These are phyloP conservation scores for Gastrophryne carolinensis DNA, from an alignment of 2,797 vertebrate genomes.

Conservation along the genomic window DNA sequence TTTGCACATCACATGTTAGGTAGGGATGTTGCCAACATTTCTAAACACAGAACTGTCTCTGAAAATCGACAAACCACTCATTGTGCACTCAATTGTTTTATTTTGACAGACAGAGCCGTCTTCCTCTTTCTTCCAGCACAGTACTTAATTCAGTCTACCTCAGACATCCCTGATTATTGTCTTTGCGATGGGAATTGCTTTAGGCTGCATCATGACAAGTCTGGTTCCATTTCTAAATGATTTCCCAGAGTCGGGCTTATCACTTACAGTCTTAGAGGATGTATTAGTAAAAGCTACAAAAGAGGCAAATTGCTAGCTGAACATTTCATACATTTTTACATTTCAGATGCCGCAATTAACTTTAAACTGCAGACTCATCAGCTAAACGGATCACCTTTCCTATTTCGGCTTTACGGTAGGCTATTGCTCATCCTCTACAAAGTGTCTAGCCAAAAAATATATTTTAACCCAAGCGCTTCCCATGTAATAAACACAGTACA, in stretches of 20 bases:
- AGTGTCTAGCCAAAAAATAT: not conserved
- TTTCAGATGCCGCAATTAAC: conserved; percentile 26
- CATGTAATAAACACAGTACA: conserved; percentile 11
- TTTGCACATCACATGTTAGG: too few species aligned
- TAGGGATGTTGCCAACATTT: too few species aligned
- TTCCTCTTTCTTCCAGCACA: too few species aligned
- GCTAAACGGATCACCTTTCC: not conserved
- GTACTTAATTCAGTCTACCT: too few species aligned
- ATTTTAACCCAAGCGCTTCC: too few species aligned
- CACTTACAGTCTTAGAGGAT: not conserved
- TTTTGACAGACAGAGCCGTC: too few species aligned
- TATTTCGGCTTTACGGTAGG: conserved; percentile 8
- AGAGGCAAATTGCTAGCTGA: conserved; percentile 19
- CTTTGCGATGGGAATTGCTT: conserved; percentile 5
- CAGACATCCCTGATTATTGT: too few species aligned
- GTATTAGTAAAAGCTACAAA: conserved; percentile 4
- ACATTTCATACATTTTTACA: conserved; percentile 8
- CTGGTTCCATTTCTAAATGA: conserved; percentile 20
- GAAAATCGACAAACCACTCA: too few species aligned
- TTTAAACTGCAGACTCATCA: conserved; percentile 23
- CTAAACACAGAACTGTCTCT: too few species aligned
- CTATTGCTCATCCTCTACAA: conserved; percentile 4
- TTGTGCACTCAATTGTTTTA: too few species aligned
- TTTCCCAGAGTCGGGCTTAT: conserved; percentile 19
- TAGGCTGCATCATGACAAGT: not conserved